Conservation (phyloP, 2,113 vertebrate species). For the Eptatretus burgeri region DNA sequence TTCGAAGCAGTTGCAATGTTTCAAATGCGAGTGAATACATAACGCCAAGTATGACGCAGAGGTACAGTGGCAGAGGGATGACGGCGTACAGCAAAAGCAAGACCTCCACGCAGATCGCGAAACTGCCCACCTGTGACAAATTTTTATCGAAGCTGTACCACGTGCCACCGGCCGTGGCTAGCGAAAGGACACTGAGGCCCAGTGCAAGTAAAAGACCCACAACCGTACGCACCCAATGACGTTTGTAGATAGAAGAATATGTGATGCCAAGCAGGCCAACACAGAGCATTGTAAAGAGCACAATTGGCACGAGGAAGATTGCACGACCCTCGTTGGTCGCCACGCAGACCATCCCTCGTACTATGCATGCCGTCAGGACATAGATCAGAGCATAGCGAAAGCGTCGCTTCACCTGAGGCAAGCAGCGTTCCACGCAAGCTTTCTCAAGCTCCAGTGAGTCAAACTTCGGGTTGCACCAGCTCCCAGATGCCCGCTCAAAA, state of each 20-base stretch:
- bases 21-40: conserved; percentile 66
- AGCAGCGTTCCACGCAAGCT: conserved; percentile 72
- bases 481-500: conserved; percentile 64
- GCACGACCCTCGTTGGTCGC: conserved; percentile 21
- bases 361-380: conserved; percentile 34
- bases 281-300: conserved; percentile 37
- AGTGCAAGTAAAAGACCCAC: conserved; percentile 10
- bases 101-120: conserved; percentile 73
- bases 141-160: conserved; percentile 16
- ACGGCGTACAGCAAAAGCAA: conserved; percentile 72
- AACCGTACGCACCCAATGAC: conserved; percentile 19
- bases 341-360: conserved; percentile 42
- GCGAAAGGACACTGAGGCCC: conserved; percentile 42
- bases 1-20: conserved; percentile 19
- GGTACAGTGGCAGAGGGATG: conserved; percentile 67
- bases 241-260: conserved; percentile 44
- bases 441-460: conserved; percentile 76
- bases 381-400: conserved; percentile 81
- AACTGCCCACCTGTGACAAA: conserved; percentile 66
- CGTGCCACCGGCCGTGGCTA: conserved; percentile 13
- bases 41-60: conserved; percentile 52
- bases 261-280: conserved; percentile 51
- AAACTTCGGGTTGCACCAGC: conserved; percentile 89
- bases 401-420: conserved; percentile 68
- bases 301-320: conserved; percentile 32